Conservation (phyloP, 2,888 invertebrate genomes). For the Leucophora obtusa region DNA sequence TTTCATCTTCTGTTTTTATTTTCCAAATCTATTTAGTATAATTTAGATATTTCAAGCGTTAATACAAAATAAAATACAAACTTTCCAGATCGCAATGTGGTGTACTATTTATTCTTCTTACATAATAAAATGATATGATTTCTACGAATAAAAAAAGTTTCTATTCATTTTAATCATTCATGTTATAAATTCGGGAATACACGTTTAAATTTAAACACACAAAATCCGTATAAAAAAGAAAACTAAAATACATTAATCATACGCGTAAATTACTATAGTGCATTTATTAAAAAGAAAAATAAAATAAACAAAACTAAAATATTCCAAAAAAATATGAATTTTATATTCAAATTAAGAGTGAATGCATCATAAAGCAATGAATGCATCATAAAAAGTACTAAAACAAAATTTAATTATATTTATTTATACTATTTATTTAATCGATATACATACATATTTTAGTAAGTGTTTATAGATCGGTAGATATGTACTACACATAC, state of each 20-base stretch:
- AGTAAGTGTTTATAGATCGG: constrained; percentile 26
- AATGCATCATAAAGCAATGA: background rate
- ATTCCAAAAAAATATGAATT: background rate
- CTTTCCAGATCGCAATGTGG: constrained; percentile 54
- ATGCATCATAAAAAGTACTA: background rate
- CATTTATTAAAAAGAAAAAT: background rate
- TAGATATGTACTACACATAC: background rate
- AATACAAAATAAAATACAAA: constrained; percentile 37
- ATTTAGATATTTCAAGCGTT: constrained; percentile 61
- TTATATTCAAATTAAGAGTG: background rate
- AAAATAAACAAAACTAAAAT: no score
- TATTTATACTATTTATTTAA: background rate
- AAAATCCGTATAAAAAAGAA: background rate
- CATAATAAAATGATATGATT: constrained; percentile 46
- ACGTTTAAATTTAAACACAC: background rate
- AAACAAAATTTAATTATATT: background rate
- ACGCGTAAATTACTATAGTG: background rate
- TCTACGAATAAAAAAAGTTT: constrained; percentile 5
- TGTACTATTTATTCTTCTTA: constrained; percentile 28
- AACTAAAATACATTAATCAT: background rate
- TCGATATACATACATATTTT: constrained; percentile 5
- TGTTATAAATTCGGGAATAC: background rate
- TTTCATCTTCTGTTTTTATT: constrained; percentile 59
- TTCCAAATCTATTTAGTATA: constrained; percentile 61
- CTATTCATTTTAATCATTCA: background rate